Base-by-base conservation (phyloP, 2,113 vertebrate genomes). In the Oreochromis tanganicae region DNA sequence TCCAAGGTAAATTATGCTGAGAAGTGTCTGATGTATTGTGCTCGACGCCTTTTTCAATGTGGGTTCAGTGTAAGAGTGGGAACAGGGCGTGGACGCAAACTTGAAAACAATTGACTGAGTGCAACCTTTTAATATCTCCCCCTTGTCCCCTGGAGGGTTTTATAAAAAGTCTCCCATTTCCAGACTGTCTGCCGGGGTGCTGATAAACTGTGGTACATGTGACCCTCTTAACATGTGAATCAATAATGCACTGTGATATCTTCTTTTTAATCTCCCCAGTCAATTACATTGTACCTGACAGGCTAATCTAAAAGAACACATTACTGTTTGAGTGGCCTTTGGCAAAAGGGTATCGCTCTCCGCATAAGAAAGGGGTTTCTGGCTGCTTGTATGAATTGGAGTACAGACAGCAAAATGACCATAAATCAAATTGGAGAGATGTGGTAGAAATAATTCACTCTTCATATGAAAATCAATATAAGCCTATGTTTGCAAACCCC, bases 201-300 rank as follows among this genome's bases (percentile, higher is more conserved):
- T 90, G 92, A 93, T 93, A 91, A 93, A 95, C 68, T 57, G 86
- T 5, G 12, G 59, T 90, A 93, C 88, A 88, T 73, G 85, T 86
- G 89, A 88, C 86, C 90, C 90, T 88, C 89, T 88, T 92, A 88
- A 92, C 86, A 86, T 82, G 86, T 29, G 85, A 92, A 94, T 94
- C 94, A 92, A 95, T 95, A 94, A 93, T 81, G 87, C 90, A 56
- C 91, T 84, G 83, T 54, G 81, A 91, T 94, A 91, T 94, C 93
- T 91, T 86, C 90, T 90, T 94, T 94, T 92, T 88, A 90, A 93
- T 94, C 89, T 92, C 91, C 63, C 68, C 83, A 87, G 85, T 90
- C 91, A 91, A 94, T 95, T 92, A 88, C 87, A 93, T 89, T 87
- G 87, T 85, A 92, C 87, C 91, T 92, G 91, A 93, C 91, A 91